Evolutionary conservation across 1,140 invertebrate genomes (phyloP), one percentile per base, ranked within the genome.

Genomic region (Drosophila elegans): DNA sequence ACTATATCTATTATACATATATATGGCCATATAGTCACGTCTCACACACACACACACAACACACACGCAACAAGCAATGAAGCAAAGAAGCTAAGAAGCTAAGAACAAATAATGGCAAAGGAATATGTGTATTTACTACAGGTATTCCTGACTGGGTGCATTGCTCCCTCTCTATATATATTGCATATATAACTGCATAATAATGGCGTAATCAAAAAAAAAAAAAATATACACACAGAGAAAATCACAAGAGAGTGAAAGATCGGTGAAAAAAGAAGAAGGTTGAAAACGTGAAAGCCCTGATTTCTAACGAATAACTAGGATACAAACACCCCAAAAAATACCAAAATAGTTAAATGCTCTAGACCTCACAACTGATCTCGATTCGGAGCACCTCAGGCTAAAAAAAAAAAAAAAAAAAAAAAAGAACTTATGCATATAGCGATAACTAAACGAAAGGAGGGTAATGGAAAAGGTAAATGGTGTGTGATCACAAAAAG

Each of bases 161-260:
- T n/a, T 32, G 44, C 45, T 34, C 44, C 32, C 55, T 57, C 55
- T 57, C 45, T 54, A 72, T 48, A 77, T 61, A 63, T 48, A 81
- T 56, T 49, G 64, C 66, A 61, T 62, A 73, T 73, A 62, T 74
- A 81, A 68, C 57, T 69, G 57, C 74, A 84, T 73, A 61, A 63
- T 85, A 74, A 76, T 61, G 73, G 49, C 81, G 73, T 85, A 85
- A 84, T 85, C 81, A 80, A 84, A 83, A 83, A 48, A 49, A 34
- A 16, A 34, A 21, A 42, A 45, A 13, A 63, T 39, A 39, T 48
- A 13, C 13, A 27, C 29, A 16, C 16, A 29, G 10, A 48, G 32
- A 32, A 46, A 34, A 51, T 51, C 48, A 51, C 48, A 34, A 32
- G 32, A 12, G 52, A 56, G 25, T 42, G 21, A 54, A 54, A 44